These are phyloP conservation scores for Standfussiana lucernea DNA, from an alignment of 2,888 invertebrate species.

Conservation along the genomic window DNA sequence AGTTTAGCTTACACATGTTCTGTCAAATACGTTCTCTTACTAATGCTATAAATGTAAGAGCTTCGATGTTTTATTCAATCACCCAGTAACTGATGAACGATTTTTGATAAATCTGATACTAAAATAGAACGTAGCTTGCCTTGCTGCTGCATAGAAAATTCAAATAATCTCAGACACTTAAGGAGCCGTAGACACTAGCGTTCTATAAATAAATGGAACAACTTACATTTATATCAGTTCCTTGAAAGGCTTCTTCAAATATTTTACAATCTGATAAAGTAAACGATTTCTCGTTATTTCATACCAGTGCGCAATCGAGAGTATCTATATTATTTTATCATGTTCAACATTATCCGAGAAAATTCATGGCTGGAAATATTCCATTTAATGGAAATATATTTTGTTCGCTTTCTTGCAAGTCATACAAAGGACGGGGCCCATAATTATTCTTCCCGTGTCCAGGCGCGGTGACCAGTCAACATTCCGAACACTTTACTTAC, in stretches of 20 bases:
- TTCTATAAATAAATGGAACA: neutral
- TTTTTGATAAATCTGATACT: constrained; percentile 25
- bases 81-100: neutral
- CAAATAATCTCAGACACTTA: constrained; percentile 32
- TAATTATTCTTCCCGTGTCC: constrained; percentile 52
- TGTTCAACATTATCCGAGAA: constrained; percentile 42
- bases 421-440: constrained; percentile 54
- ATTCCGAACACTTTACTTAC: constrained; percentile 48
- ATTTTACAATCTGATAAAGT: neutral
- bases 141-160: neutral
- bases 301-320: neutral
- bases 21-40: constrained; percentile 15
- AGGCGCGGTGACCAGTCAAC: constrained; percentile 51
- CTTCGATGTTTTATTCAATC: constrained; percentile 25
- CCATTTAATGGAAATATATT: too few relatives aligned
- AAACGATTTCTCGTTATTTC: neutral
- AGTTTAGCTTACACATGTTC: constrained; percentile 12
- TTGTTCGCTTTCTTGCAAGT: constrained; percentile 56
- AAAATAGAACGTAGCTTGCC: constrained; percentile 14
- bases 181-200: neutral
- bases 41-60: constrained; percentile 7
- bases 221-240: neutral
- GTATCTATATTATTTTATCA: constrained; percentile 34
- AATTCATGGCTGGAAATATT: constrained; percentile 45
- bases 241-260: constrained; percentile 7